Base-by-base conservation (phyloP, 2,888 invertebrate genomes). In the Dastarcus helophoroides region DNA sequence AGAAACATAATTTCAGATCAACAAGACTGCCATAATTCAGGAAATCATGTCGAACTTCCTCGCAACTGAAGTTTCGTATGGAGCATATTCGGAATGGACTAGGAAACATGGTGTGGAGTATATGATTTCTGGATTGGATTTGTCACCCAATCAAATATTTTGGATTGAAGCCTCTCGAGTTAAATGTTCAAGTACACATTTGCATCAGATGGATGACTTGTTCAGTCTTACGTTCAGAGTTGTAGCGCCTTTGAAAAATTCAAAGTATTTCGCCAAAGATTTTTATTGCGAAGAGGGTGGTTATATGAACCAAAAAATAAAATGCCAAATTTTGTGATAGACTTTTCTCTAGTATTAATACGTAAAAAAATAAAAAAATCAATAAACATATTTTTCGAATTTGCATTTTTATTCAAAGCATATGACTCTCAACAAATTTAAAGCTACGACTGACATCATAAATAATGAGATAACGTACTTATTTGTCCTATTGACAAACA, bases 241-340 rank as follows among this genome's bases (percentile, higher is more conserved):
- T 7, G 6, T 17, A 17, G 19, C 19, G 6, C n/a, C 19, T 17
- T 17, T 17, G 6, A 17, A 68, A 17, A 72, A 72, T 43, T 61
- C 62, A 50, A 54, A 56, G 9, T 66, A 68, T 36, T 73, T 73
- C 40, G 50, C 68, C 4, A 47, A 53, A 25, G 70, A 70, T 46
- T 73, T 69, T 48, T 56, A 60, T 26, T 73, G 72, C 41, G 63
- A 67, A 0, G 7, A 50, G 3, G 66, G 63, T 6, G 55, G 65
- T 2, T 56, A 55, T 6, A 70, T 71, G 69, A 71, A 72, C 46
- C 70, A 71, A 3, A 42, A 43, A 19, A 53, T 65, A 14, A 70
- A 68, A 47, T 72, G 72, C 45, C 51, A 28, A 14, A 17, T 17
- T 17, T 17, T 17, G 19, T 17, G n/a, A n/a, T n/a, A n/a, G n/a